These are phyloP conservation scores for Coelinius sp. DNA, from an alignment of 2,888 invertebrate species.

Conservation along the genomic window DNA sequence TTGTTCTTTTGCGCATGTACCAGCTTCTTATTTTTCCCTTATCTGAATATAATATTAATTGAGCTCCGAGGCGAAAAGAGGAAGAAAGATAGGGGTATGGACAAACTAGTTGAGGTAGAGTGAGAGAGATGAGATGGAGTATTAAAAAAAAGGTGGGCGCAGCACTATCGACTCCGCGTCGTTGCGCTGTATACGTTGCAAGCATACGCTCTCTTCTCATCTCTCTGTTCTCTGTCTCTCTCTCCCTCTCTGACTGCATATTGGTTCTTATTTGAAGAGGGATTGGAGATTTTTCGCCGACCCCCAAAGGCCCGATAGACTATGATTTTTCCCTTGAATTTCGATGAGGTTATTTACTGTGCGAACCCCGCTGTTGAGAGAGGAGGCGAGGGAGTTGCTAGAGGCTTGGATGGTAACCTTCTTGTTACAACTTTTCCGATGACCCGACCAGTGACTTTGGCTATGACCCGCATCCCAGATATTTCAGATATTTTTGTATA, in stretches of 20 bases:
- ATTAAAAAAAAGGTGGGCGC: slow-evolving; percentile 17
- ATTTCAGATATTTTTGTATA: background rate
- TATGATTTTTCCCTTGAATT: slow-evolving; percentile 42
- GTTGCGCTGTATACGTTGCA: slow-evolving; percentile 40
- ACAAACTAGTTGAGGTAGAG: slow-evolving; percentile 4
- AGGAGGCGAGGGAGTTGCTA: slow-evolving; percentile 21
- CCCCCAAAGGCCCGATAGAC: slow-evolving; percentile 35
- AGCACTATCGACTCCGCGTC: slow-evolving; percentile 49
- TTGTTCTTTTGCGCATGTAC: slow-evolving; percentile 35
- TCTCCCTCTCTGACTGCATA: slow-evolving; percentile 18
- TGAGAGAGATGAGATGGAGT: slow-evolving; percentile 17
- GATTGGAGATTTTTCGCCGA: slow-evolving; percentile 37
- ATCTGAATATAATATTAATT: slow-evolving; percentile 42
- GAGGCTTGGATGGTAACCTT: slow-evolving; percentile 36
- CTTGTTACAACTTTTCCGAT: slow-evolving; percentile 46
- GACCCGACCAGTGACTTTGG: slow-evolving; percentile 33
- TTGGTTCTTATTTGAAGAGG: slow-evolving; percentile 29
- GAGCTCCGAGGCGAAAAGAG: slow-evolving; percentile 25
- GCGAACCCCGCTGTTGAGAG: slow-evolving; percentile 29
- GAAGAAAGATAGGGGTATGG: slow-evolving; percentile 14
- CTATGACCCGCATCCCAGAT: slow-evolving; percentile 30
- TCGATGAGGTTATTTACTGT: slow-evolving; percentile 42
- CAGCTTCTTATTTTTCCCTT: slow-evolving; percentile 35
- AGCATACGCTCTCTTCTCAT: slow-evolving; percentile 44
- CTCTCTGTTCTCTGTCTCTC: slow-evolving; percentile 11